These are phyloP conservation scores for Psilopsiagon aymara DNA, from an alignment of 2,113 vertebrate species.

Conservation along the genomic window DNA sequence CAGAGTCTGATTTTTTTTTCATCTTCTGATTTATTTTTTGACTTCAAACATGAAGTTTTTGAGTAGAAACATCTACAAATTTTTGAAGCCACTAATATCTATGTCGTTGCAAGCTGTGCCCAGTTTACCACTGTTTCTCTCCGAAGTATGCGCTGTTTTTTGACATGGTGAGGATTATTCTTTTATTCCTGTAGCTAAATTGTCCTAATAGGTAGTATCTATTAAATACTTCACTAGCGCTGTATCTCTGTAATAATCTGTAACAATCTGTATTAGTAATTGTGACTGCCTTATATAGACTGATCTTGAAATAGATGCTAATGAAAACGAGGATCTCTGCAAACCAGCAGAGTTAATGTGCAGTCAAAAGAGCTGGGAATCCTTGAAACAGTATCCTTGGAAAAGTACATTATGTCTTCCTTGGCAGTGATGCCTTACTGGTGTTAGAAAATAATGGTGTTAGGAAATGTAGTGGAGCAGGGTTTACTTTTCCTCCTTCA, in stretches of 20 bases:
- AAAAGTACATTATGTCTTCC: background rate
- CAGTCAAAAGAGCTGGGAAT: background rate
- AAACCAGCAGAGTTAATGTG: background rate
- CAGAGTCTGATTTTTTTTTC: background rate
- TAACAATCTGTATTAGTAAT: background rate
- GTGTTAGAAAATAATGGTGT: background rate
- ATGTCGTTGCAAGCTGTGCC: background rate
- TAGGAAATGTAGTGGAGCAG: background rate
- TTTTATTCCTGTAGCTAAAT: background rate
- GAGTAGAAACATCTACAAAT: background rate
- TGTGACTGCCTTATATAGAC: background rate
- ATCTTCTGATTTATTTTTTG: slow-evolving; percentile 4
- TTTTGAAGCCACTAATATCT: background rate
- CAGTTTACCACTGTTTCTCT: background rate
- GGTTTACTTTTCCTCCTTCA: background rate
- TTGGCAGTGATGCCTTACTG: background rate
- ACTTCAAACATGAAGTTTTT: background rate
- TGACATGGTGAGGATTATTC: background rate
- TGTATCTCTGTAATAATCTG: background rate
- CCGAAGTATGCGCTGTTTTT: background rate
- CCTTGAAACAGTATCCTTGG: background rate
- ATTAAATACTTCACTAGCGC: background rate
- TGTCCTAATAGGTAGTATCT: background rate
- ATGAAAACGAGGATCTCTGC: background rate
- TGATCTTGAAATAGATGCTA: background rate